These are phyloP conservation scores for Psophia crepitans DNA, from an alignment of 2,113 vertebrate genomes.

Conservation along the genomic window DNA sequence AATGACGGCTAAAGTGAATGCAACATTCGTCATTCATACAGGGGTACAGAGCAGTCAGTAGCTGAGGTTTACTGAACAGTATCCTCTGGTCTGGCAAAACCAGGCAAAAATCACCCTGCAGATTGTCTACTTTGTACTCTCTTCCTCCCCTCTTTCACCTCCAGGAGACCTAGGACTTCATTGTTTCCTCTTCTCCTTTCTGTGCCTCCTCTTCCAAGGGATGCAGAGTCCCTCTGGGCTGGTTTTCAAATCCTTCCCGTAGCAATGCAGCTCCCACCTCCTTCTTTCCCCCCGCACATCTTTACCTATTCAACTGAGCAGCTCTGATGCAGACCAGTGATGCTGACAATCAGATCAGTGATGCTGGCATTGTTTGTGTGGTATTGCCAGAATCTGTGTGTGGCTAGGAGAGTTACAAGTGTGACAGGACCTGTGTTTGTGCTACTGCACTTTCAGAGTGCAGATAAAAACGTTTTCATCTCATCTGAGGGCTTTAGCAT, in stretches of 20 bases:
- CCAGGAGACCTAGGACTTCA: not conserved
- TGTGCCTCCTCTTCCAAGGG: not conserved
- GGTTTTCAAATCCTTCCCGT: not conserved
- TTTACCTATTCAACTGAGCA: not conserved
- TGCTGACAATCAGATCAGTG: not conserved
- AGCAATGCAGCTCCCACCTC: not conserved
- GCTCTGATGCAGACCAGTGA: not conserved
- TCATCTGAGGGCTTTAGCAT: not conserved
- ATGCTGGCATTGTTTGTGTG: not conserved
- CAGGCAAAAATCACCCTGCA: not conserved
- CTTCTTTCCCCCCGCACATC: not conserved
- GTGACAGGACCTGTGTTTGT: not conserved
- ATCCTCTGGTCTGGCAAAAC: not conserved
- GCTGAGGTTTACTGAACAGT: not conserved
- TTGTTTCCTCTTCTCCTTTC: not conserved
- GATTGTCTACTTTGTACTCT: not conserved
- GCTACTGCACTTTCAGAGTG: not conserved
- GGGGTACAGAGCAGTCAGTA: not conserved
- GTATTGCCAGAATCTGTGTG: not conserved
- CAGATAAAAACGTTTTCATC: not conserved
- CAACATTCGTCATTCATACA: not conserved
- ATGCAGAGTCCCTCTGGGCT: not conserved
- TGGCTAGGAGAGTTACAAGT: not conserved
- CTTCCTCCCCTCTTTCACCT: not conserved
- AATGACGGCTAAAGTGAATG: not conserved